Evolutionary conservation across 2,888 invertebrate genomes (phyloP).

Genomic region (Agapostemon virescens): DNA sequence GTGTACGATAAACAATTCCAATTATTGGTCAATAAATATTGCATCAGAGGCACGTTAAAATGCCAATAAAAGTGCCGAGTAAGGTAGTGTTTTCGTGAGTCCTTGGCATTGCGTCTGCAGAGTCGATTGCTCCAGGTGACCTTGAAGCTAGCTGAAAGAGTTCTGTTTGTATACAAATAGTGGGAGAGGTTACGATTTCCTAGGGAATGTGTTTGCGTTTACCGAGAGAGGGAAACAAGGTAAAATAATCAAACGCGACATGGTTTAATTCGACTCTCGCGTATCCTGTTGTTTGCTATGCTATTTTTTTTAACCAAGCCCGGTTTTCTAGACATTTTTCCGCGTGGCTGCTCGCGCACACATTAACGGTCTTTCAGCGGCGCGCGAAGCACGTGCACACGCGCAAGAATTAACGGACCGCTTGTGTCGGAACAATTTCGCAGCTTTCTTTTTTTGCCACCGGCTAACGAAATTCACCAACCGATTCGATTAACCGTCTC

Average conservation of each 20-base stretch:
- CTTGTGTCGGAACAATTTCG: slow-evolving; percentile 20
- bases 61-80: no score
- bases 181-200: not conserved
- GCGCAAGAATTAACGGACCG: slow-evolving; percentile 31
- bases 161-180: not conserved
- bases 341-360: not conserved
- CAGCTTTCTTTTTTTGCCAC: slow-evolving; percentile 40
- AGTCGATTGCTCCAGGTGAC: not conserved
- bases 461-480: slow-evolving; percentile 21
- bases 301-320: slow-evolving; percentile 8
- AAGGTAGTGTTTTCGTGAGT: not conserved
- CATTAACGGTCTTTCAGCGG: slow-evolving; percentile 16
- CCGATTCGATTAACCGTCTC: slow-evolving; percentile 18
- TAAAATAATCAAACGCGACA: slow-evolving; percentile 48
- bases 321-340: slow-evolving; percentile 19
- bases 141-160: not conserved
- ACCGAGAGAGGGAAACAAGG: slow-evolving; percentile 53
- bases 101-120: not conserved
- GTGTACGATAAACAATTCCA: no score
- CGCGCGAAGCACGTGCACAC: not conserved
- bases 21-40: no score
- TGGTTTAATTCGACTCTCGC: slow-evolving; percentile 51
- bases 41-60: no score
- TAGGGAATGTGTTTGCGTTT: no score
- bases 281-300: slow-evolving; percentile 55